Percentiles rank a stretch among this genome's conserved stretches.
These are phyloP conservation scores for Dryoscopus gambensis DNA, from an alignment of 2,113 vertebrate species.

Conservation along the genomic window DNA sequence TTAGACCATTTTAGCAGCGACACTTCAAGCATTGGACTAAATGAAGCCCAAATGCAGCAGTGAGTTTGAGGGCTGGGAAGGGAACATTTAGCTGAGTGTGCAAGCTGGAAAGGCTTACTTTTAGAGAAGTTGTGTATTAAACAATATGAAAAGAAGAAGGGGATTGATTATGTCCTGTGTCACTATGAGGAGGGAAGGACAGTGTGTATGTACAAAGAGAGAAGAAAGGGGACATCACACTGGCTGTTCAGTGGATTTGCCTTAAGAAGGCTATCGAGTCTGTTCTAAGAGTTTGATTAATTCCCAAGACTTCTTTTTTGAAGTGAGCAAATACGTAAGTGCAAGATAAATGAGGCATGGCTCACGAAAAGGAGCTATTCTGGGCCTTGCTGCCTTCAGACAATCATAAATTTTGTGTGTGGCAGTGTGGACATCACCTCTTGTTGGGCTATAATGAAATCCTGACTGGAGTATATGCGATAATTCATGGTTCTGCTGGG, in stretches of 20 bases:
- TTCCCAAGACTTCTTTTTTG: background rate
- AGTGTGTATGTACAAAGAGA: background rate
- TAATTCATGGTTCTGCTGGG: background rate
- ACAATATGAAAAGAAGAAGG: background rate
- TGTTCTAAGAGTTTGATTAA: background rate
- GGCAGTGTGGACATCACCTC: background rate
- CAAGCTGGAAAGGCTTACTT: background rate
- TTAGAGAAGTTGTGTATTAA: background rate
- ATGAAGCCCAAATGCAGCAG: background rate
- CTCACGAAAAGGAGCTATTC: background rate
- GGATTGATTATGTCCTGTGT: background rate
- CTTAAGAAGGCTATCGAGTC: background rate
- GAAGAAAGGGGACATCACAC: background rate
- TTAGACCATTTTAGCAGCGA: background rate
- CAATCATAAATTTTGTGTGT: background rate
- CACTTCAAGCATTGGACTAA: background rate
- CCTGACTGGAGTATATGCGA: background rate
- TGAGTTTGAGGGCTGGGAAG: background rate
- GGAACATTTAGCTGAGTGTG: background rate
- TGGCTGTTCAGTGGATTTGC: background rate
- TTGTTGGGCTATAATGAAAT: background rate
- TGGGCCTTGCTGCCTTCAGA: background rate
- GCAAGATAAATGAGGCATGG: background rate
- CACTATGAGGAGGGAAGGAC: background rate
- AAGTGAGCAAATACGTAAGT: background rate